Percentiles rank a stretch among this genome's conserved stretches.
These are phyloP conservation scores for Notothenia rossii DNA, from an alignment of 2,113 vertebrate species.

Conservation along the genomic window DNA sequence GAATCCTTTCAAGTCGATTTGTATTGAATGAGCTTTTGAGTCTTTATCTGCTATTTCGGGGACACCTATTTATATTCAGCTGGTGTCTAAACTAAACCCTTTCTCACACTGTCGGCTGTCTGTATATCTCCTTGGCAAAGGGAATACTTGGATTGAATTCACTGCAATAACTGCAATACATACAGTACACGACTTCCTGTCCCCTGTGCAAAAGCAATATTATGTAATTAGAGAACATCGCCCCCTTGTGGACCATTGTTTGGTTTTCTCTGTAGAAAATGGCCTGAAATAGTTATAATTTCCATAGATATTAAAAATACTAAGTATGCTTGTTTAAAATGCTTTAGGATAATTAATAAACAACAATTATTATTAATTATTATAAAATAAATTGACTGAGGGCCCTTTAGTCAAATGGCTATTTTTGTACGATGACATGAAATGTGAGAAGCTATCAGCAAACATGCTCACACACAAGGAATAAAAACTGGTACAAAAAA, in stretches of 20 bases:
- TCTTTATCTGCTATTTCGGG: constrained; percentile 9
- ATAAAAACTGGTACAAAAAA: not conserved
- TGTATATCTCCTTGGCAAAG: not conserved
- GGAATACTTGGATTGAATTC: constrained; percentile 20
- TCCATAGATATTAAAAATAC: not conserved
- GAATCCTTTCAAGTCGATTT: constrained; percentile 7
- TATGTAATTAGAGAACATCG: constrained; percentile 24
- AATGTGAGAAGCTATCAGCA: constrained; percentile 36
- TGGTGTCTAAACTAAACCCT: constrained; percentile 12
- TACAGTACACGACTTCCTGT: not conserved
- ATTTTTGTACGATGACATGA: constrained; percentile 54
- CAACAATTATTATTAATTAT: not conserved
- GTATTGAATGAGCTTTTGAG: constrained; percentile 18
- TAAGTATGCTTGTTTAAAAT: not conserved
- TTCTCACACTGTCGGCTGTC: constrained; percentile 16
- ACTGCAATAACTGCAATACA: constrained; percentile 3
- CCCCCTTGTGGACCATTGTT: constrained; percentile 53
- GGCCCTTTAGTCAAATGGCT: constrained; percentile 11
- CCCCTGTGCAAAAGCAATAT: not conserved
- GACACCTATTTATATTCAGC: constrained; percentile 26
- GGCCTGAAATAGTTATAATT: not conserved
- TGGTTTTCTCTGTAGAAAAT: not conserved
- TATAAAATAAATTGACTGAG: not conserved
- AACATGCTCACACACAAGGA: not conserved
- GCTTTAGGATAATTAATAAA: not conserved